These are phyloP conservation scores for Serrognathus titanus DNA, from an alignment of 2,888 invertebrate species.

Conservation along the genomic window DNA sequence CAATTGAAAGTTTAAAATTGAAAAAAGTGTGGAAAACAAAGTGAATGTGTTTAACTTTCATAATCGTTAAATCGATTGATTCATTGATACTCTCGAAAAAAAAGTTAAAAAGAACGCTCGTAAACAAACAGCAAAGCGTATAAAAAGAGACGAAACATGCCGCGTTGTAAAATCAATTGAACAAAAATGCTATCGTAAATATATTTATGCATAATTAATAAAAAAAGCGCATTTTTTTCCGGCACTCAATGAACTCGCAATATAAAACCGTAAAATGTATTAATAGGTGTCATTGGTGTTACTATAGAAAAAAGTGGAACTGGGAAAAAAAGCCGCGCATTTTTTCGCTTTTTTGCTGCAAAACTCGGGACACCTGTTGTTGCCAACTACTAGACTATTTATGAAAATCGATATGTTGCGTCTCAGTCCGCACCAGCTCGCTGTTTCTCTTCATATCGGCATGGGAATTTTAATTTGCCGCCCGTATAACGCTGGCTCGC, in stretches of 20 bases:
- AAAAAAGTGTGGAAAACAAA: no score
- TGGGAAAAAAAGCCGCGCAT: slow-evolving; percentile 31
- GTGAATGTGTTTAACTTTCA: no score
- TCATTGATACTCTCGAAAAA: no score
- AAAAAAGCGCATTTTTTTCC: slow-evolving; percentile 39
- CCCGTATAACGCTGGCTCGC: slow-evolving; percentile 12
- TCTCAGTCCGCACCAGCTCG: slow-evolving; percentile 13
- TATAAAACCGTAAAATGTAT: slow-evolving; percentile 45
- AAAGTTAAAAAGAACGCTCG: no score
- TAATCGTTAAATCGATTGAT: no score
- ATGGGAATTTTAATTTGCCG: slow-evolving; percentile 20
- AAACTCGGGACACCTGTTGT: slow-evolving; percentile 42
- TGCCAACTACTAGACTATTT: slow-evolving; percentile 35
- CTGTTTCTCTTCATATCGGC: slow-evolving; percentile 15
- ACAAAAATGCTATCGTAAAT: slow-evolving; percentile 19
- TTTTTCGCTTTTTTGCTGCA: slow-evolving; percentile 34
- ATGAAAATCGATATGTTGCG: slow-evolving; percentile 39
- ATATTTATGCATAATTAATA: slow-evolving; percentile 38
- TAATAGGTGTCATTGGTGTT: slow-evolving; percentile 47
- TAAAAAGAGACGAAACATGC: slow-evolving; percentile 6
- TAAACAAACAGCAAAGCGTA: background rate
- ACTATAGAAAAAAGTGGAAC: slow-evolving; percentile 40
- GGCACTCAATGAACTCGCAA: slow-evolving; percentile 39
- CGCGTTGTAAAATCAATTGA: slow-evolving; percentile 14
- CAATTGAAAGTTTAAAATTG: no score